Base-by-base conservation (phyloP, 2,888 invertebrate genomes). In the Priocnemis perturbator region DNA sequence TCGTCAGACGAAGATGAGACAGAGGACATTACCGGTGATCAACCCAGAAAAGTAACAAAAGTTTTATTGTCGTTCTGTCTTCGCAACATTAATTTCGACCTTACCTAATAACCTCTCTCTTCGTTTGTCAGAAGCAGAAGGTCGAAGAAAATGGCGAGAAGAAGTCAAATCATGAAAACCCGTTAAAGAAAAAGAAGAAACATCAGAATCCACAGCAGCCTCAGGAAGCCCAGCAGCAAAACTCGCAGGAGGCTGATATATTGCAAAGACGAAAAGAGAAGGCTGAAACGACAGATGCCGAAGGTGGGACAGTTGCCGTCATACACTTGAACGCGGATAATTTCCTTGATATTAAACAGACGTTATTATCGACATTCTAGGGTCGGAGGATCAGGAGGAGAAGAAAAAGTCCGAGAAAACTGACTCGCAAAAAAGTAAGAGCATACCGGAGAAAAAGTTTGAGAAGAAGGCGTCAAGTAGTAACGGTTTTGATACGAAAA, bases 141-240 rank as follows among this genome's bases (percentile, higher is more conserved):
- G 44, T 90, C 56, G 88, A 89, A 67, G 86, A 89, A 45, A 89
- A 86, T 72, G 88, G 75, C 0, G 87, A 87, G 2, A 88, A 88
- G 61, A 87, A 85, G 67, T 60, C 73, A 62, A 86, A 85, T 57
- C 87, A 89, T 62, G 89, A 89, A 11, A 79, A 77, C 66, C 55
- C 78, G 23, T 68, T 85, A 57, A 89, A 87, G 72, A 88, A 86
- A 57, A 85, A 86, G 66, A 85, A 86, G 56, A 85, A 86, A 65
- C 85, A 83, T 60, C 63, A 66, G 14, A 69, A 67, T 55, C 66
- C 66, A 15, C 70, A 65, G 58, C 70, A 67, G 2, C 19, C 62
- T 2, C 79, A 81, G 48, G 73, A 75, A 21, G 53, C 56, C 9
- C 81, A 66, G 52, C 78, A 76, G 48, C 76, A 78, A 67, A 76